A percentile compares a stretch with the other conserved stretches of the same genome.
Conservation (phyloP, 2,888 invertebrate species). For the Scelioninae gen. 1 region DNA sequence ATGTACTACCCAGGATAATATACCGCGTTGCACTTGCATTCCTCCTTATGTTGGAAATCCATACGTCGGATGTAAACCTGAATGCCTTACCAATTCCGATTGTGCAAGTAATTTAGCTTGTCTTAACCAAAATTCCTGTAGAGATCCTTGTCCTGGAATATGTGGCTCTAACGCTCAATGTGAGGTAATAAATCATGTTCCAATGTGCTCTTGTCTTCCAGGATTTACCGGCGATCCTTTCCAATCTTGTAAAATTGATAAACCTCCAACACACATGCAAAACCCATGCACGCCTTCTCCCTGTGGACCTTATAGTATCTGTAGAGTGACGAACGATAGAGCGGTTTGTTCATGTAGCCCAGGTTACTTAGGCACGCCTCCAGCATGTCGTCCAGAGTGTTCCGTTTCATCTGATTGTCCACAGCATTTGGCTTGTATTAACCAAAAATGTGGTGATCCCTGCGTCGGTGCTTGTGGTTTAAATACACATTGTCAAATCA, state of each 20-base stretch:
- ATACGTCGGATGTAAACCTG: constrained; percentile 90
- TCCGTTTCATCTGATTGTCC: constrained; percentile 87
- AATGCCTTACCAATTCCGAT: constrained; percentile 92
- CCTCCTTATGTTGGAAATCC: constrained; percentile 92
- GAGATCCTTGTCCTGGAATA: constrained; percentile 93
- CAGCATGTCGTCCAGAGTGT: constrained; percentile 87
- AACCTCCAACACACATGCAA: constrained; percentile 76
- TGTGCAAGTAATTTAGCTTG: constrained; percentile 92
- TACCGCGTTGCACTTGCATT: constrained; percentile 92
- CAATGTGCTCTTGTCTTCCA: constrained; percentile 91
- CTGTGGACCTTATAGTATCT: constrained; percentile 87
- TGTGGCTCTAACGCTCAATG: constrained; percentile 94
- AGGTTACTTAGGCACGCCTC: constrained; percentile 87
- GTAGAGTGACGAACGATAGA: constrained; percentile 86
- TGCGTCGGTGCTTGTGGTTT: constrained; percentile 87
- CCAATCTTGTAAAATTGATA: constrained; percentile 87
- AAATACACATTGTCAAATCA: constrained; percentile 86
- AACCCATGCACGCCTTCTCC: constrained; percentile 87
- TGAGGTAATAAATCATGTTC: constrained; percentile 91
- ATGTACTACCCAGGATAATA: constrained; percentile 89
- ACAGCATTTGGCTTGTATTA: constrained; percentile 87
- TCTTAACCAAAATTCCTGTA: constrained; percentile 92
- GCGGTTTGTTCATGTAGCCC: constrained; percentile 88
- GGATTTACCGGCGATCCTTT: constrained; percentile 94
- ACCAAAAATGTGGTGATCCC: constrained; percentile 88